A percentile compares a stretch with the other conserved stretches of the same genome.
phyloP scores from a whole-genome alignment of 2,113 vertebrate species.

The Semnornis frantzii region DNA sequence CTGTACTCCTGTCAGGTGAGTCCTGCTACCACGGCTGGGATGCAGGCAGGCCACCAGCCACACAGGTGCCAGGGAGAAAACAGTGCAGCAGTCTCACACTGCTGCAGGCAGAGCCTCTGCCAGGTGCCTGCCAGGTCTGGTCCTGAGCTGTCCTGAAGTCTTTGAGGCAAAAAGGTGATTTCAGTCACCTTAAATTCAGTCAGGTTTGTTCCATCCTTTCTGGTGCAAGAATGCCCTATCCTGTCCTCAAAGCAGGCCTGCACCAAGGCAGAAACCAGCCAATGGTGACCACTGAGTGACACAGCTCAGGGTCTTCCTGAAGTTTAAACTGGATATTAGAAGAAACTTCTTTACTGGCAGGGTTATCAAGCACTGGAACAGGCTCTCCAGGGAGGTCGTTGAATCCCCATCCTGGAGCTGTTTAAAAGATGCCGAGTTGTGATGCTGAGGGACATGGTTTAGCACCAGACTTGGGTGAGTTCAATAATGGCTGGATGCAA shows the following conservation, averaged over 20 bases:
- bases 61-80: neutral
- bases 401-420: no score
- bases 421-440: no score
- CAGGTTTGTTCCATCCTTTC: neutral
- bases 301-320: neutral
- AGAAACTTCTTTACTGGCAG: no score
- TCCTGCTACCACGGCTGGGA: neutral
- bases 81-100: rapidly evolving
- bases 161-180: neutral
- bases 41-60: rapidly evolving
- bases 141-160: neutral
- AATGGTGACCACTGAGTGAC: neutral
- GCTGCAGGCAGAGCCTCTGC: neutral
- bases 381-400: no score
- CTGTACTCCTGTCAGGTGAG: neutral
- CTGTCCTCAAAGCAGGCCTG: neutral
- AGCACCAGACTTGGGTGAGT: no score
- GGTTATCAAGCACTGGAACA: no score
- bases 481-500: no score
- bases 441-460: no score
- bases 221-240: rapidly evolving
- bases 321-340: no score
- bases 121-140: neutral
- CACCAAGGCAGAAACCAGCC: neutral
- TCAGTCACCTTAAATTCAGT: neutral